Evolutionary conservation across 2,797 vertebrate genomes (phyloP).

Genomic region (Cyclopterus lumpus): DNA sequence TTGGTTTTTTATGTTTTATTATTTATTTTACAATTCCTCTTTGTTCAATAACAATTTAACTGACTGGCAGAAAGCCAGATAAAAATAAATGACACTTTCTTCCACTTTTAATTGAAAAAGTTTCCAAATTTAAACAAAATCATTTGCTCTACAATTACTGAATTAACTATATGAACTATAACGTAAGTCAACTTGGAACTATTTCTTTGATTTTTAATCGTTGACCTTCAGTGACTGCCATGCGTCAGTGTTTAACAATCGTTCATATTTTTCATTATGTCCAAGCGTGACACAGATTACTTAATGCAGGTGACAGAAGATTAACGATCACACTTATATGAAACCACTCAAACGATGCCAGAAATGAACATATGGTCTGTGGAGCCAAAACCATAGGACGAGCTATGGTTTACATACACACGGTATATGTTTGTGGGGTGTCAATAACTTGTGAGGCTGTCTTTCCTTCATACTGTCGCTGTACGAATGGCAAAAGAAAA

Average conservation of each 20-base stretch:
- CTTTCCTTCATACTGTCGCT: background rate
- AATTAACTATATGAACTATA: background rate
- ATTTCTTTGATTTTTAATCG: background rate
- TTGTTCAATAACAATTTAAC: conserved; percentile 18
- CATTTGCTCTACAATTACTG: background rate
- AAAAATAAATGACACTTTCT: background rate
- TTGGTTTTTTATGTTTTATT: conserved; percentile 3
- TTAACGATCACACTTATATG: background rate
- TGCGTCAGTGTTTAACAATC: background rate
- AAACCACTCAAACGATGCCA: background rate
- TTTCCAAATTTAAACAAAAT: background rate
- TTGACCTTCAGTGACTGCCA: background rate
- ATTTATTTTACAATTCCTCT: conserved; percentile 15
- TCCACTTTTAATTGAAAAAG: background rate
- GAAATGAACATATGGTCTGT: too few relatives aligned
- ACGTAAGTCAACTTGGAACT: background rate
- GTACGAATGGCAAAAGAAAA: background rate
- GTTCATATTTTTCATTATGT: background rate
- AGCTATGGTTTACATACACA: background rate
- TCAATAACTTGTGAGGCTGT: background rate
- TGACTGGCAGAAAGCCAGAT: background rate
- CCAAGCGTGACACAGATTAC: background rate
- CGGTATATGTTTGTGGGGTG: background rate
- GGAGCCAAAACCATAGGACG: too few relatives aligned
- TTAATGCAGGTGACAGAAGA: background rate